phyloP scores from a whole-genome alignment of 1,140 invertebrate species.

The Homalodisca vitripennis region DNA sequence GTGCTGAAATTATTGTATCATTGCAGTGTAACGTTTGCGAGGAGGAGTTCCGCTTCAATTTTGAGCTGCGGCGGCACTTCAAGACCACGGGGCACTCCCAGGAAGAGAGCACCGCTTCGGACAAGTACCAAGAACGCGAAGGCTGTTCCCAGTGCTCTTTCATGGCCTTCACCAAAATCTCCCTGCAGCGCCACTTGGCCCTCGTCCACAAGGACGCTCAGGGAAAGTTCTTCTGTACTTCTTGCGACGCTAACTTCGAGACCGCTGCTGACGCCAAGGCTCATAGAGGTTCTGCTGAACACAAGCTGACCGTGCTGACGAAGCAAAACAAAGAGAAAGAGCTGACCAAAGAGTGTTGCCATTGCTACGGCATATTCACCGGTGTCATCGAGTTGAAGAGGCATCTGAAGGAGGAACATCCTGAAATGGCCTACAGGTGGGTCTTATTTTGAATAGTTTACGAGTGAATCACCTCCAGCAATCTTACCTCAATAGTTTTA shows the following conservation, averaged over 20 bases:
- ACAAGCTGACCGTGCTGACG: slow-evolving; percentile 38
- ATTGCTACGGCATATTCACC: slow-evolving; percentile 54
- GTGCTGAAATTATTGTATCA: no score
- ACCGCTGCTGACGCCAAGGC: slow-evolving; percentile 59
- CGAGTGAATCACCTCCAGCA: no score
- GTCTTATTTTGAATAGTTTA: background rate
- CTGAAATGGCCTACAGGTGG: slow-evolving; percentile 59
- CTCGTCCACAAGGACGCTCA: slow-evolving; percentile 26
- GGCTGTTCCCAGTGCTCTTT: slow-evolving; percentile 50
- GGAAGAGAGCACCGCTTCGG: slow-evolving; percentile 53
- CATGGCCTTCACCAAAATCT: slow-evolving; percentile 36
- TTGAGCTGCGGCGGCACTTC: slow-evolving; percentile 65
- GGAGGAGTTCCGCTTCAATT: slow-evolving; percentile 64
- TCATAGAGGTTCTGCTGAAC: slow-evolving; percentile 58
- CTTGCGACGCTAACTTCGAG: slow-evolving; percentile 63
- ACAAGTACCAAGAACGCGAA: slow-evolving; percentile 63
- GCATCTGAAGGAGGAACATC: slow-evolving; percentile 65
- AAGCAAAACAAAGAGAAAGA: slow-evolving; percentile 44
- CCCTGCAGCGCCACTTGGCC: slow-evolving; percentile 61
- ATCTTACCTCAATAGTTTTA: no score
- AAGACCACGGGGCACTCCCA: slow-evolving; percentile 53
- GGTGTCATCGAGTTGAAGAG: slow-evolving; percentile 60
- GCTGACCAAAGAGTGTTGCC: slow-evolving; percentile 55
- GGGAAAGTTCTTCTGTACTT: slow-evolving; percentile 60
- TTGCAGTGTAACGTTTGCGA: slow-evolving; percentile 59